These are phyloP conservation scores for Syngnathus acus DNA, from an alignment of 2,797 vertebrate species.

Conservation along the genomic window DNA sequence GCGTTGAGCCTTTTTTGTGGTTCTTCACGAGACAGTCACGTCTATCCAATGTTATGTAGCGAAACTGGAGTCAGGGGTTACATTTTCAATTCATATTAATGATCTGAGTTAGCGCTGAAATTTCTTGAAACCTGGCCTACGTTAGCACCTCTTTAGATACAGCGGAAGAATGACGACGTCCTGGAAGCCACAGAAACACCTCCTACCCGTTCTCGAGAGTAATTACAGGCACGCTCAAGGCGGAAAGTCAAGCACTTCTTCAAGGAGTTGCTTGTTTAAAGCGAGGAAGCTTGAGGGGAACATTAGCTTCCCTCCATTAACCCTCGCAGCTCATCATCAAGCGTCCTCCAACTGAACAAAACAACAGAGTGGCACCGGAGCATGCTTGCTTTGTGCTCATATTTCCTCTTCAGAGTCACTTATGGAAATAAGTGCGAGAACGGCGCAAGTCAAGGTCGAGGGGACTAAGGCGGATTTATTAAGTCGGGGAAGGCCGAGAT, in stretches of 20 bases:
- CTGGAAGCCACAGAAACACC: background rate
- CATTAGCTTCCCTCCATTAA: conserved; percentile 23
- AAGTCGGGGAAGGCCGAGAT: conserved; percentile 9
- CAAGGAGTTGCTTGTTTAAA: conserved; percentile 12
- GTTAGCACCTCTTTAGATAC: background rate
- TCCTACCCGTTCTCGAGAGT: background rate
- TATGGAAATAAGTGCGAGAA: conserved; percentile 48
- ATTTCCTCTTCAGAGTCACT: conserved; percentile 51
- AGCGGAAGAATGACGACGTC: background rate
- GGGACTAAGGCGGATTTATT: conserved; percentile 44
- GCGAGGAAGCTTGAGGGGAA: conserved; percentile 8
- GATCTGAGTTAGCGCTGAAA: background rate
- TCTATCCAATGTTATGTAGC: background rate
- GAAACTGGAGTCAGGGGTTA: background rate
- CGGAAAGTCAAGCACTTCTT: conserved; percentile 2
- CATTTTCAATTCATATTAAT: background rate
- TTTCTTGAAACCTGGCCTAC: background rate
- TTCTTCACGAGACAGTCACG: background rate
- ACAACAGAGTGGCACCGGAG: background rate
- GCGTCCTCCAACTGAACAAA: conserved; percentile 6
- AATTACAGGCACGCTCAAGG: background rate
- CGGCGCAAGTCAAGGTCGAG: conserved; percentile 37
- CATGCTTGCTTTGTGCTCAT: conserved; percentile 28
- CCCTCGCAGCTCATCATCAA: conserved; percentile 16
- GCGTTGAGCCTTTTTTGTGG: background rate